Base-by-base conservation (phyloP, 2,888 invertebrate genomes). In the Leucozona laternaria region DNA sequence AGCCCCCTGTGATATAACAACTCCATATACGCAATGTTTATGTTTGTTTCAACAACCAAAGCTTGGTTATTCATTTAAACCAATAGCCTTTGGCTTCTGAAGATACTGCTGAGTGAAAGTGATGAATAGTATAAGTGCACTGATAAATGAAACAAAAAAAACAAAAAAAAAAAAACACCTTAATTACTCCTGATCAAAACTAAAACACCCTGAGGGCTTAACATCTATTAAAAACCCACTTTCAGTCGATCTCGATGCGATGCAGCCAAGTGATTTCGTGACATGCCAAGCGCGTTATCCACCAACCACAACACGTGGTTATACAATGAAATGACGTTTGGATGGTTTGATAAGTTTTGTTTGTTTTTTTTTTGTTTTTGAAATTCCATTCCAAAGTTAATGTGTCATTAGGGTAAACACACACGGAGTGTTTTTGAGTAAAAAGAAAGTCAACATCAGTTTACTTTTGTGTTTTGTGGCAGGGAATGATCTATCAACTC, bases 341-440 rank as follows among this genome's bases (percentile, higher is more conserved):
- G 28, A 15, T 53, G 25, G 15, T n/a, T 4, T 37, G 37, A 28
- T 37, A 25, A n/a, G 25, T 43, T 25, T 58, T 25, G 31, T 60
- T 62, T 58, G 22, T 62, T 40, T 31, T 64, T 37, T 15, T 31
- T 55, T 48, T 55, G 3, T 58, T 34, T 58, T 72, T 68, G 73
- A 84, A 64, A 84, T 84, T 84, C 75, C 83, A 79, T 79, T 79
- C 68, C 62, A 48, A 25, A 60, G 50, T 58, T 60, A 53, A 64
- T 68, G 50, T 58, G 48, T 64, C 77, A n/a, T n/a, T 48, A 25
- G 48, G 57, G 58, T 50, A 79, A 72, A 72, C 45, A 72, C 53
- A 72, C 60, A 58, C 13, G 15, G 34, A 15, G 53, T 43, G 28
- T 25, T 15, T 71, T 66, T 66, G 22, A 62, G 70, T 72, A 53